Evolutionary conservation across 2,797 vertebrate species (phyloP).

Genomic region (Australoheros facetus): DNA sequence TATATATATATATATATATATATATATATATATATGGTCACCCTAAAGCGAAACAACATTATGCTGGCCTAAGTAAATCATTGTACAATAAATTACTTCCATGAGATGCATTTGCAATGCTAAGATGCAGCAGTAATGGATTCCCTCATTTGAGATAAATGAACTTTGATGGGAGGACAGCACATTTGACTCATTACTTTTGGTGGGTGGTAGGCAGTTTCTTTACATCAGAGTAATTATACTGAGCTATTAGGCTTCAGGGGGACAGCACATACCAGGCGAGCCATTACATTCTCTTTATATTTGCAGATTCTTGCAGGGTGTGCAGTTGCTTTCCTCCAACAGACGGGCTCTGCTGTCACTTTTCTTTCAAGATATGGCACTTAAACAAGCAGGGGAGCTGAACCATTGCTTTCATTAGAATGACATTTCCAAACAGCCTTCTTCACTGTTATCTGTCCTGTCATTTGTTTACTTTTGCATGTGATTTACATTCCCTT

Average conservation of each 20-base stretch:
- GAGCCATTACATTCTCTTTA: conserved; percentile 26
- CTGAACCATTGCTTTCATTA: conserved; percentile 10
- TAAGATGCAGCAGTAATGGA: conserved; percentile 21
- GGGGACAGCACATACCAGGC: not conserved
- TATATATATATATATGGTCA: no score
- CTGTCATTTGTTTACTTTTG: conserved; percentile 51
- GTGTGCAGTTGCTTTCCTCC: conserved; percentile 14
- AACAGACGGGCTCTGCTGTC: conserved; percentile 31
- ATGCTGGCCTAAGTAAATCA: not conserved
- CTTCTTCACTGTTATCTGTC: conserved; percentile 11
- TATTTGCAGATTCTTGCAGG: conserved; percentile 36
- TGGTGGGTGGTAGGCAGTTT: conserved; percentile 30
- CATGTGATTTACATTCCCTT: conserved; percentile 43
- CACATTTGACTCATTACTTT: conserved; percentile 40
- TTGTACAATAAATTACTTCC: conserved; percentile 3
- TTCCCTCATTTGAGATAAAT: conserved; percentile 34
- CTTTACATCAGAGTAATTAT: conserved; percentile 34
- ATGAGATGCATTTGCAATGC: not conserved
- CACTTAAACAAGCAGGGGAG: conserved; percentile 40
- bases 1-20: no score
- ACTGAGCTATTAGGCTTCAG: conserved; percentile 34
- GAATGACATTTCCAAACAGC: conserved; percentile 25
- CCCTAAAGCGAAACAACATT: not conserved
- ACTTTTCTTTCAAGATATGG: conserved; percentile 14
- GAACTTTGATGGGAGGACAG: conserved; percentile 33